A percentile compares a stretch with the other conserved stretches of the same genome.
Conservation (phyloP, 2,888 invertebrate species). For the Mimas tiliae region DNA sequence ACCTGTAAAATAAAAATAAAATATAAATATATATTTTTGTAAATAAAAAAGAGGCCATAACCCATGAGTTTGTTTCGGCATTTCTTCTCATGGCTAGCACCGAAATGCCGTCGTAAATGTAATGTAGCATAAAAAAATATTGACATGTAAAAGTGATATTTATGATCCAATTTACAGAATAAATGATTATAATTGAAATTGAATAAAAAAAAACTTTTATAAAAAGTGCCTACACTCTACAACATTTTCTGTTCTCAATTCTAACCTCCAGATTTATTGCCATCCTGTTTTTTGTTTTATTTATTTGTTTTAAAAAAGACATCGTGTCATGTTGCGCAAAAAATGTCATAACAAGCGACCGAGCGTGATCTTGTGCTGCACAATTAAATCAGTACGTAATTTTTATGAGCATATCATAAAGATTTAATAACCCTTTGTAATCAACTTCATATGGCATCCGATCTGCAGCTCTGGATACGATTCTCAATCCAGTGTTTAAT, state of each 20-base stretch:
- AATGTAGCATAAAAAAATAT: no score
- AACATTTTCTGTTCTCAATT: slow-evolving; percentile 43
- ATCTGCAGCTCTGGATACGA: not conserved
- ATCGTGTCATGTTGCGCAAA: slow-evolving; percentile 70
- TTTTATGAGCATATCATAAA: slow-evolving; percentile 29
- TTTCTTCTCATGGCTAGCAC: no score
- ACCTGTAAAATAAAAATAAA: no score
- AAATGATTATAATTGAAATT: no score
- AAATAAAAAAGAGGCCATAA: no score
- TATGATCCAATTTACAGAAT: no score
- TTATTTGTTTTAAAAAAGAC: slow-evolving; percentile 68
- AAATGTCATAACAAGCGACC: slow-evolving; percentile 41
- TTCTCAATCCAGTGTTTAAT: not conserved
- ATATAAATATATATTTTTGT: no score
- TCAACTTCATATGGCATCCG: not conserved
- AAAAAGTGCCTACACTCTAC: slow-evolving; percentile 48
- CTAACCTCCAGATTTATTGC: slow-evolving; percentile 68
- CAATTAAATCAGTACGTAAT: slow-evolving; percentile 27
- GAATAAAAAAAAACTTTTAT: not conserved
- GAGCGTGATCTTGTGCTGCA: slow-evolving; percentile 20
- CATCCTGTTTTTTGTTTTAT: slow-evolving; percentile 57
- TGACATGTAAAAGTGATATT: no score
- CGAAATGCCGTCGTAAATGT: no score
- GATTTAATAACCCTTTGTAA: slow-evolving; percentile 27
- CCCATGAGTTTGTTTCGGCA: no score